These are phyloP conservation scores for Jacana jacana DNA, from an alignment of 2,113 vertebrate genomes.

Conservation along the genomic window DNA sequence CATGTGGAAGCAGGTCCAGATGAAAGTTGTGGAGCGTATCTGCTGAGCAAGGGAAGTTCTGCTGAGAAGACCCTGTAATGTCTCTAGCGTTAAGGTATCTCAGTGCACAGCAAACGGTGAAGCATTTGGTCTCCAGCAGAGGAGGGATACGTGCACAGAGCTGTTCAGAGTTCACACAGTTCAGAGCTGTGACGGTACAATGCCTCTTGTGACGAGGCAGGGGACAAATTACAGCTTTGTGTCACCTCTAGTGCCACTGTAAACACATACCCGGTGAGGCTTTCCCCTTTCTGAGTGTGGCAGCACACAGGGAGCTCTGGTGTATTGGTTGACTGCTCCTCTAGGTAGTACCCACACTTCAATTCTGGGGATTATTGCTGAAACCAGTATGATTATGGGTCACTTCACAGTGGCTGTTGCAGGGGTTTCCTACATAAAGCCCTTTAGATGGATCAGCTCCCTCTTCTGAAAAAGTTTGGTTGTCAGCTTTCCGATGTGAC, in stretches of 20 bases:
- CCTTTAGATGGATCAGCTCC: not conserved
- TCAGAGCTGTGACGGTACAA: not conserved
- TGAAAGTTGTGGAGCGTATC: not conserved
- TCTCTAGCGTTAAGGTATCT: not conserved
- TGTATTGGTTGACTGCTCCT: not conserved
- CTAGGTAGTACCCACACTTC: not conserved
- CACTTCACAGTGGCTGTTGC: not conserved
- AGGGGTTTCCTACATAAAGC: not conserved
- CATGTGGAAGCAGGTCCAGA: not conserved
- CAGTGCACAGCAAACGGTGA: not conserved
- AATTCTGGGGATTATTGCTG: not conserved
- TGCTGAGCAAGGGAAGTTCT: not conserved
- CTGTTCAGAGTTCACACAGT: no score
- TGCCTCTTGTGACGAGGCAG: not conserved
- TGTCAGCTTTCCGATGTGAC: slow-evolving; percentile 3
- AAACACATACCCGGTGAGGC: not conserved
- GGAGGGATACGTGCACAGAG: fast-evolving
- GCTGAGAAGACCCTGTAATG: fast-evolving
- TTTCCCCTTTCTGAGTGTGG: not conserved
- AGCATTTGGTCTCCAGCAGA: not conserved
- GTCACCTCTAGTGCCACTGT: not conserved
- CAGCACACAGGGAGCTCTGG: not conserved
- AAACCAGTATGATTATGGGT: not conserved
- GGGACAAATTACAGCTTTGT: not conserved
- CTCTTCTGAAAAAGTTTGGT: not conserved